Evolutionary conservation across 2,797 vertebrate species (phyloP).

Genomic region (Varecia variegata): DNA sequence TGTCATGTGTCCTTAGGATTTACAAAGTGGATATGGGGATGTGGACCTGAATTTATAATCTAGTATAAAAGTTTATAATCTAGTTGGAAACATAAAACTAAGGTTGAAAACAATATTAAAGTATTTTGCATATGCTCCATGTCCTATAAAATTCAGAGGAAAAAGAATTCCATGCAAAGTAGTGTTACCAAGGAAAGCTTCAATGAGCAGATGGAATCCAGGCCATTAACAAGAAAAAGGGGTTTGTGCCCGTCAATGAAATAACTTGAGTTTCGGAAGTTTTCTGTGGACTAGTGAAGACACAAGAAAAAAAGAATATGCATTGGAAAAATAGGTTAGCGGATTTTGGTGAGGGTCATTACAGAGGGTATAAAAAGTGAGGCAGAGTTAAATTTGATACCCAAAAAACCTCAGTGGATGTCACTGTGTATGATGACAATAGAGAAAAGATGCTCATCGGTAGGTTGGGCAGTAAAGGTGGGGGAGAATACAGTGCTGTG

Average conservation of each 20-base stretch:
- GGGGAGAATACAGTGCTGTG: background rate
- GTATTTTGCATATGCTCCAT: background rate
- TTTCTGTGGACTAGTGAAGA: background rate
- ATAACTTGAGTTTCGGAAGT: background rate
- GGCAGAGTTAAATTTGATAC: conserved; percentile 12
- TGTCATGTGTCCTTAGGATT: background rate
- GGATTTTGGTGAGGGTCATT: background rate
- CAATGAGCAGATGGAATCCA: background rate
- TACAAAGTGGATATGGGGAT: background rate
- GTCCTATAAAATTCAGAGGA: conserved; percentile 24
- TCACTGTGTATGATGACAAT: background rate
- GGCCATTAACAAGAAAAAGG: background rate
- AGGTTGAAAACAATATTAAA: conserved; percentile 35
- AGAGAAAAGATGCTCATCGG: background rate
- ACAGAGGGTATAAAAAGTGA: background rate
- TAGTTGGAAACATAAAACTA: background rate
- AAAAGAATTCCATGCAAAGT: background rate
- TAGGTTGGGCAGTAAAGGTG: background rate
- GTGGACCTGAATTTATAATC: background rate
- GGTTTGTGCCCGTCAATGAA: background rate
- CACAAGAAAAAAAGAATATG: background rate
- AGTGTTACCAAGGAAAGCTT: background rate
- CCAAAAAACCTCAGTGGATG: background rate
- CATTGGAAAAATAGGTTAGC: background rate
- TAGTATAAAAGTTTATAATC: background rate